Conservation (phyloP, 2,888 invertebrate genomes). For the Amiota communis region DNA sequence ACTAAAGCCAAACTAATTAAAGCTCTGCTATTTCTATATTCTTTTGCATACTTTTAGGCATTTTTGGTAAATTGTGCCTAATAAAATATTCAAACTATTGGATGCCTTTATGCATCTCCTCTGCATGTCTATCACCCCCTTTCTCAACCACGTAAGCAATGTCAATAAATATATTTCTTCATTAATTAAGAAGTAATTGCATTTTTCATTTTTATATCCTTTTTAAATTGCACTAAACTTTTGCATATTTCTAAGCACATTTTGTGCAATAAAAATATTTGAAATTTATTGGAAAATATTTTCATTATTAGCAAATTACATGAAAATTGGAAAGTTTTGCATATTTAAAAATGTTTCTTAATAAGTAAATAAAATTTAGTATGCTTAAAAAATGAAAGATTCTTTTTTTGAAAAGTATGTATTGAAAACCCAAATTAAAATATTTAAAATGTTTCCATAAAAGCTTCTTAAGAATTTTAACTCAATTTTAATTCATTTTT, state of each 20-base stretch:
- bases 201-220: background rate
- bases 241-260: background rate
- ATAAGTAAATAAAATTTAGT: too few species aligned
- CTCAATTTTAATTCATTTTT: too few species aligned
- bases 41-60: conserved; percentile 22
- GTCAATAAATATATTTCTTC: conserved; percentile 5
- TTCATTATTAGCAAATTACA: background rate
- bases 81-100: conserved; percentile 9
- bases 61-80: background rate
- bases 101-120: background rate
- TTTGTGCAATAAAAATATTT: background rate
- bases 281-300: background rate
- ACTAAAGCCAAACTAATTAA: conserved; percentile 21
- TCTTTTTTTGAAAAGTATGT: too few species aligned
- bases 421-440: too few species aligned
- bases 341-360: too few species aligned
- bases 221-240: background rate
- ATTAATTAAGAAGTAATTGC: conserved; percentile 15
- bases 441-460: too few species aligned
- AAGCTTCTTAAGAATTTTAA: too few species aligned
- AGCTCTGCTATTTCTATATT: conserved; percentile 19
- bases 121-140: too few species aligned
- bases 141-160: background rate
- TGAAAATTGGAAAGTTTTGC: too few species aligned
- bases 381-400: too few species aligned